phyloP scores from a whole-genome alignment of 1,140 invertebrate species.

The Drosophila sucinea region DNA sequence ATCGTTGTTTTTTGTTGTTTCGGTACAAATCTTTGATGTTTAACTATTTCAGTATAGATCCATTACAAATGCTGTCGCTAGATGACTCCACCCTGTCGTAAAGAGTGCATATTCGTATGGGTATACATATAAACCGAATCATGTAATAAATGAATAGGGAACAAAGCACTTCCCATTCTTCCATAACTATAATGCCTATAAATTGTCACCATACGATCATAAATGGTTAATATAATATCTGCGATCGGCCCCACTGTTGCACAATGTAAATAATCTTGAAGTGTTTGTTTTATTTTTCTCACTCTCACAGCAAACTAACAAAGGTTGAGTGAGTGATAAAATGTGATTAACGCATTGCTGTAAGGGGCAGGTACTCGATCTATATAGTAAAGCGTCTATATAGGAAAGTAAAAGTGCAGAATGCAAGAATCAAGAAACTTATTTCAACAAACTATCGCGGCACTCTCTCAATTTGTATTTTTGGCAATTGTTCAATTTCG shows the following conservation, averaged over 20 bases:
- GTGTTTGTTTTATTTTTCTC: neutral
- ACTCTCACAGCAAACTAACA: constrained; percentile 9
- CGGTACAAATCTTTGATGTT: neutral
- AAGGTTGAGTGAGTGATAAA: constrained; percentile 16
- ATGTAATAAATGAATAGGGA: neutral
- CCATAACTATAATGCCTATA: neutral
- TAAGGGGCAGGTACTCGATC: constrained; percentile 7
- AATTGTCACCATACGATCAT: neutral
- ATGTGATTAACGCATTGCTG: constrained; percentile 19
- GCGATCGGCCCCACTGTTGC: neutral
- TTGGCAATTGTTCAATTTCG: constrained; percentile 43
- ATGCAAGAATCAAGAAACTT: constrained; percentile 1
- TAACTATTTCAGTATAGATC: neutral
- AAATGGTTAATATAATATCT: neutral
- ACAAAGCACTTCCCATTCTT: neutral
- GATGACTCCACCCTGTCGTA: neutral
- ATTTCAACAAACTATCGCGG: neutral
- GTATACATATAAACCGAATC: neutral
- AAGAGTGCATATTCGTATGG: neutral
- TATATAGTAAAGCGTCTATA: too few species aligned
- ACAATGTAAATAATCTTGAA: constrained; percentile 1
- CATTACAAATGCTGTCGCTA: neutral
- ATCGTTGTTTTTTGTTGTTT: too few species aligned
- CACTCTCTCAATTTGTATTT: constrained; percentile 23
- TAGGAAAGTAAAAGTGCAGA: constrained; percentile 45